These are phyloP conservation scores for Siniperca obscura DNA, from an alignment of 2,797 vertebrate genomes.

Conservation along the genomic window DNA sequence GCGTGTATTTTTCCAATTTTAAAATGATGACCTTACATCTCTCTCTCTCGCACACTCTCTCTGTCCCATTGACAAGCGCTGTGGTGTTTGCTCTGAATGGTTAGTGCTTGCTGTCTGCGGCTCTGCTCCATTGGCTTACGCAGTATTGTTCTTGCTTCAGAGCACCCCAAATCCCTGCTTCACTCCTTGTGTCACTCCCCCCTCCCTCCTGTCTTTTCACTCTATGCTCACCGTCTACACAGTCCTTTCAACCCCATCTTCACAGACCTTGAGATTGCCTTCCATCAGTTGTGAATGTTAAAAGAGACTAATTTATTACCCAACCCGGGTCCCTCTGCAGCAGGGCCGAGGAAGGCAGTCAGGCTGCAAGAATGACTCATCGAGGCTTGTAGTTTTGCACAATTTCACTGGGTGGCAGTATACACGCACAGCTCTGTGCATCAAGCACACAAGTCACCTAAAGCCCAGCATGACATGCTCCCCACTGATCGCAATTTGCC, in stretches of 20 bases:
- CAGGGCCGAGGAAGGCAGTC: conserved; percentile 43
- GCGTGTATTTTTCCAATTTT: conserved; percentile 26
- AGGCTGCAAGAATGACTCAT: conserved; percentile 70
- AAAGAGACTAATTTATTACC: conserved; percentile 80
- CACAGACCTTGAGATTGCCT: conserved; percentile 69
- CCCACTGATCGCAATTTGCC: conserved; percentile 46
- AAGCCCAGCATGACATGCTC: conserved; percentile 32
- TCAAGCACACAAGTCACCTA: background rate
- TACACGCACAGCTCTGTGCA: conserved; percentile 53
- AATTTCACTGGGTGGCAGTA: conserved; percentile 77
- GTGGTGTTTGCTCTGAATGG: conserved; percentile 30
- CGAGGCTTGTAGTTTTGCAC: conserved; percentile 22
- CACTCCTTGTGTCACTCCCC: conserved; percentile 40
- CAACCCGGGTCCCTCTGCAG: conserved; percentile 63
- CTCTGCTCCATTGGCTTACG: conserved; percentile 41
- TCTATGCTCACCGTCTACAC: conserved; percentile 42
- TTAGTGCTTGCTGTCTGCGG: conserved; percentile 37
- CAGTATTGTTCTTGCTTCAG: conserved; percentile 59
- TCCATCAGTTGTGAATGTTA: conserved; percentile 75
- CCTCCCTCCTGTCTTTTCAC: conserved; percentile 22
- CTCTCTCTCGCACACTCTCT: background rate
- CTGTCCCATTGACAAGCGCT: conserved; percentile 20
- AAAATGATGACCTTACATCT: conserved; percentile 39
- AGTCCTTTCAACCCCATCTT: conserved; percentile 65
- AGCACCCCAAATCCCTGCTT: conserved; percentile 54